Evolutionary conservation across 35 echinoderm and acorn worm genomes (phyloP).

Genomic region (Nesometra sesokonis): DNA sequence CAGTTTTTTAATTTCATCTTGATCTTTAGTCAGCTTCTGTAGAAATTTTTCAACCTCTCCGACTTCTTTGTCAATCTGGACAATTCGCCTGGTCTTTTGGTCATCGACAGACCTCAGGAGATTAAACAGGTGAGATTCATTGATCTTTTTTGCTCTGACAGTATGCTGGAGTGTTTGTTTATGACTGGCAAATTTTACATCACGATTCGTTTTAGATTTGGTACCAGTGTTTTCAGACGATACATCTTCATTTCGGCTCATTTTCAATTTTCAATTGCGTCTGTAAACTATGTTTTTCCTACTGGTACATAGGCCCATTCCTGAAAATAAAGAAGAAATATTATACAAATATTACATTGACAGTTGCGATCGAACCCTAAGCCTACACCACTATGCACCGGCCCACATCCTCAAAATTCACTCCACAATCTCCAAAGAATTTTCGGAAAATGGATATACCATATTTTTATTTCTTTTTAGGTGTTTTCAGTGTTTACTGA

Average conservation of each 20-base stretch:
- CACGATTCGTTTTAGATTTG: background rate
- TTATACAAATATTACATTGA: too few relatives aligned
- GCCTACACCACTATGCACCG: too few relatives aligned
- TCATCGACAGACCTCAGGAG: slow-evolving; percentile 61
- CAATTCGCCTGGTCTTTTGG: slow-evolving; percentile 33
- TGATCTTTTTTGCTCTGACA: slow-evolving; percentile 65
- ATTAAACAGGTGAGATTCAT: slow-evolving; percentile 68
- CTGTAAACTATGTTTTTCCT: too few relatives aligned
- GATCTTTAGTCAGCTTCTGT: slow-evolving; percentile 42
- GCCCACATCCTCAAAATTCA: too few relatives aligned
- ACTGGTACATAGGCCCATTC: too few relatives aligned
- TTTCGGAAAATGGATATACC: too few relatives aligned
- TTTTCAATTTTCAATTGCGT: too few relatives aligned
- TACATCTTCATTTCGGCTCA: background rate
- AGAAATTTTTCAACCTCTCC: slow-evolving; percentile 54
- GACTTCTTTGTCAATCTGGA: slow-evolving; percentile 85
- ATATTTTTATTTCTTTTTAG: too few relatives aligned
- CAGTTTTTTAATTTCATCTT: slow-evolving; percentile 14
- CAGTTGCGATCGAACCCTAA: too few relatives aligned
- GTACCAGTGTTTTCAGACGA: background rate
- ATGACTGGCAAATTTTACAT: slow-evolving; percentile 62
- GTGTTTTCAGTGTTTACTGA: too few relatives aligned
- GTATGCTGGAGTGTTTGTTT: slow-evolving; percentile 69
- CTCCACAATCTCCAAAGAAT: too few relatives aligned
- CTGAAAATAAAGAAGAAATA: too few relatives aligned